Percentiles rank a stretch among this genome's conserved stretches.
phyloP scores from a whole-genome alignment of 1,140 invertebrate species.

The Ceratoteleas bidentatus region DNA sequence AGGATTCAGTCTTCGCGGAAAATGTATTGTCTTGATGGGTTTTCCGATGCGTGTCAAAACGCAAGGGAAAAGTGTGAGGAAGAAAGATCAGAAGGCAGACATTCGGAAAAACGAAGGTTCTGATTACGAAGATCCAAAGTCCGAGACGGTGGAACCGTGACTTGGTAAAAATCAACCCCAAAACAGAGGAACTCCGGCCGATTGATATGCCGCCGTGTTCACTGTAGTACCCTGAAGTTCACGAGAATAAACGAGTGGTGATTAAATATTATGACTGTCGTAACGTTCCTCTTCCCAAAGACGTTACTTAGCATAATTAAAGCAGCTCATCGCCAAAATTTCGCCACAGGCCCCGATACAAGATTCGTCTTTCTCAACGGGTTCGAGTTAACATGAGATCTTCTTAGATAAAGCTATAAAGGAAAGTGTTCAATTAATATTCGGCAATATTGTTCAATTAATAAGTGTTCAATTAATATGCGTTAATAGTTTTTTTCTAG shows the following conservation, averaged over 20 bases:
- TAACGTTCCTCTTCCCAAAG: constrained; percentile 73
- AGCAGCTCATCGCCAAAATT: constrained; percentile 74
- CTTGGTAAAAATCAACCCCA: constrained; percentile 5
- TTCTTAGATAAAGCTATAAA: constrained; percentile 59
- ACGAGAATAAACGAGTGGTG: constrained; percentile 78
- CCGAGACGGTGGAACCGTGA: not conserved
- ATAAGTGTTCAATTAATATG: too few relatives aligned
- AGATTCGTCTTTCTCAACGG: constrained; percentile 54
- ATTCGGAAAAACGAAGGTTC: too few relatives aligned
- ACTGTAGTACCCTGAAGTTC: constrained; percentile 58
- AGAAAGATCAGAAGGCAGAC: constrained; percentile 21
- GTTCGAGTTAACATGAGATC: constrained; percentile 34
- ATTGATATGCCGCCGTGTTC: constrained; percentile 61
- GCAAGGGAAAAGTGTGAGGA: constrained; percentile 18
- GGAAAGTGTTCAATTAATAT: too few relatives aligned
- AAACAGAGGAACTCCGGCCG: constrained; percentile 40
- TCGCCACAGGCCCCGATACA: constrained; percentile 65
- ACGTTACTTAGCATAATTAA: constrained; percentile 82
- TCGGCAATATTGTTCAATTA: too few relatives aligned
- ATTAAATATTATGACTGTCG: constrained; percentile 82
- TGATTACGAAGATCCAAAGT: not conserved
- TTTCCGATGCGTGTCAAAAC: constrained; percentile 23
- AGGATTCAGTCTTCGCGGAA: constrained; percentile 57
- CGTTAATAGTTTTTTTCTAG: too few relatives aligned
- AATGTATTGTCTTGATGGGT: constrained; percentile 72